Percentiles rank a stretch among this genome's conserved stretches.
These are phyloP conservation scores for Gallinago stenura DNA, from an alignment of 2,797 vertebrate species.

Conservation along the genomic window DNA sequence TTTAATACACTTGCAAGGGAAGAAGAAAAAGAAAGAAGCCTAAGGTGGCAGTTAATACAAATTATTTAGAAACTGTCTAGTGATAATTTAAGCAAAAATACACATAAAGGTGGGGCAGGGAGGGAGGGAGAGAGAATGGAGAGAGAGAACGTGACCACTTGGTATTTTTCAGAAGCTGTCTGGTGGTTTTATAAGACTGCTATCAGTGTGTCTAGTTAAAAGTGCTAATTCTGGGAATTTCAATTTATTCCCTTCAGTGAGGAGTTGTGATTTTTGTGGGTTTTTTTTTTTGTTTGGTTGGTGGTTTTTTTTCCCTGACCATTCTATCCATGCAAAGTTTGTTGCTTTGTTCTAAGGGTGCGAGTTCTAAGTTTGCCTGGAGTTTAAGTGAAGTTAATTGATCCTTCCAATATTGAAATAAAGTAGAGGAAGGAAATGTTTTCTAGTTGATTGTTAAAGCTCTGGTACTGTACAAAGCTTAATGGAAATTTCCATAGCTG, in stretches of 20 bases:
- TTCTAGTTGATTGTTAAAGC: neutral
- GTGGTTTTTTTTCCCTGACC: neutral
- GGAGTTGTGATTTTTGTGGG: neutral
- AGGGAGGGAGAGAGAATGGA: neutral
- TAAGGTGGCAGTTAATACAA: neutral
- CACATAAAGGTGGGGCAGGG: neutral
- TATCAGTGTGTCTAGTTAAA: neutral
- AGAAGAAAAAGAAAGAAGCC: neutral
- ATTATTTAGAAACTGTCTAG: neutral
- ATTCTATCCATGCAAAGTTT: neutral
- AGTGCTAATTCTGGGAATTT: neutral
- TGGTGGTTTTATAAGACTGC: neutral
- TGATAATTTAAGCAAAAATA: neutral
- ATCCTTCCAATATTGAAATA: neutral
- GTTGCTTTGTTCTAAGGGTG: neutral
- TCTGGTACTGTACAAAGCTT: neutral
- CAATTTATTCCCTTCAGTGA: neutral
- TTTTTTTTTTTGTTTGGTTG: too few species aligned
- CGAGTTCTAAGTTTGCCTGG: neutral
- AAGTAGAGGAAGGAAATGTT: neutral
- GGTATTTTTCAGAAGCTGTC: neutral
- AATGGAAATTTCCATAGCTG: constrained; percentile 35
- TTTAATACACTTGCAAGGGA: neutral
- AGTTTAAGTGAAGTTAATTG: neutral
- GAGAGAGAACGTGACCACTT: rapidly evolving